These are phyloP conservation scores for Cossypha dichroa DNA, from an alignment of 2,797 vertebrate species.

Conservation along the genomic window DNA sequence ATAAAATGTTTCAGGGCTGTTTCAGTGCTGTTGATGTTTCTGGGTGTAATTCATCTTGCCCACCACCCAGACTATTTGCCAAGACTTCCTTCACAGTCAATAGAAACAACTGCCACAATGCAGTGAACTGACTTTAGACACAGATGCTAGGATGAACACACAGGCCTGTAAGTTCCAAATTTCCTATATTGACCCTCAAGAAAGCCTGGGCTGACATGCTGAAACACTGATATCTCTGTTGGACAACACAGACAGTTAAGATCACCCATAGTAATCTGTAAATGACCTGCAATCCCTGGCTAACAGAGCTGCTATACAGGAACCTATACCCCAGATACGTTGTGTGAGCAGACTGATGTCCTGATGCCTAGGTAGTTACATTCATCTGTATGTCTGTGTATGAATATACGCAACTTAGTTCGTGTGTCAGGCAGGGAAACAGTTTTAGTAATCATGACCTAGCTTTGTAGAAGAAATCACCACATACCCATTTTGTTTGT, in stretches of 20 bases:
- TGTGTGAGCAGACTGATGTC: neutral
- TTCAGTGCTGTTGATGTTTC: neutral
- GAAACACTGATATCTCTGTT: neutral
- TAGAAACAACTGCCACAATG: neutral
- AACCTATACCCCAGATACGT: neutral
- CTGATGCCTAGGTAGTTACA: neutral
- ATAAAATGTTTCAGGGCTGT: neutral
- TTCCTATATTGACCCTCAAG: neutral
- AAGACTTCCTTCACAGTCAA: neutral
- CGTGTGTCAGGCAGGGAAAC: neutral
- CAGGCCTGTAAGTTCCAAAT: neutral
- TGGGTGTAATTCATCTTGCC: neutral
- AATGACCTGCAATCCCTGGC: neutral
- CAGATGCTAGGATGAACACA: neutral
- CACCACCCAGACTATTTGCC: neutral
- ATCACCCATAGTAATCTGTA: neutral
- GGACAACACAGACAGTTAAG: neutral
- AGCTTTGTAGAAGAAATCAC: neutral
- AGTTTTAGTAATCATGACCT: neutral
- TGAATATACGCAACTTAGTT: neutral
- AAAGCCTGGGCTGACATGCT: neutral
- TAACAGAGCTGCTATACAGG: neutral
- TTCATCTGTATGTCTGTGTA: neutral
- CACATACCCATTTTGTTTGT: neutral
- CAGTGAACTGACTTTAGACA: neutral